These are phyloP conservation scores for Zoroaster sp. DNA, from an alignment of 53 echinoderm and acorn worm species.

Conservation along the genomic window DNA sequence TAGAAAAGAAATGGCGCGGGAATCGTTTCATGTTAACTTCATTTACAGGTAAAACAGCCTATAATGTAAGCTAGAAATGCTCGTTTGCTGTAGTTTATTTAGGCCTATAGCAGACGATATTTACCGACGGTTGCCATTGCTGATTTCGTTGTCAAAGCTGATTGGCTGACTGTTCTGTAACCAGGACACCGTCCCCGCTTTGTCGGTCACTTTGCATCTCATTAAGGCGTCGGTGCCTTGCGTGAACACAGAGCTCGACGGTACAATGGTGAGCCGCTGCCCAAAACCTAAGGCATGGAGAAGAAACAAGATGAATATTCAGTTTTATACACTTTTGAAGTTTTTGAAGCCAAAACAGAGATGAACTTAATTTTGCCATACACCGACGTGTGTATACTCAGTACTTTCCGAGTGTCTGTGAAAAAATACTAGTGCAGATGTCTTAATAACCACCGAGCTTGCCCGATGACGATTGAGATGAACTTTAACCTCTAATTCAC, in stretches of 20 bases:
- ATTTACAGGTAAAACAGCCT: no score
- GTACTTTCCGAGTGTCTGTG: no score
- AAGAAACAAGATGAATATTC: not conserved
- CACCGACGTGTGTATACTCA: not conserved
- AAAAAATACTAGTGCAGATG: no score
- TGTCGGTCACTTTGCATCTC: constrained; percentile 67
- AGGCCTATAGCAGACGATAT: no score
- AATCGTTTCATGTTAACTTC: no score
- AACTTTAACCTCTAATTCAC: no score
- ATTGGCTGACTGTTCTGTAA: constrained; percentile 73
- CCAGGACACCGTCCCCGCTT: constrained; percentile 71
- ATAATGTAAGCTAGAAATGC: no score
- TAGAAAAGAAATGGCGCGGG: no score
- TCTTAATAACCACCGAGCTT: no score
- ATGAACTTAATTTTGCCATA: not conserved
- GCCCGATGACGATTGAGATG: no score
- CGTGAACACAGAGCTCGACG: constrained; percentile 43
- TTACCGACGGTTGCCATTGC: constrained; percentile 1
- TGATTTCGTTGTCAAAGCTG: constrained; percentile 56
- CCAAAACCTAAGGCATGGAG: constrained; percentile 51
- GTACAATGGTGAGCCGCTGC: constrained; percentile 77
- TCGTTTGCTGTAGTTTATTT: no score
- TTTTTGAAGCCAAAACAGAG: not conserved
- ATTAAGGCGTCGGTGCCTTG: constrained; percentile 58
- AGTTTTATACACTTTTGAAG: not conserved